Conservation (phyloP, 2,888 invertebrate genomes). For the Exephanes ischioxanthus region DNA sequence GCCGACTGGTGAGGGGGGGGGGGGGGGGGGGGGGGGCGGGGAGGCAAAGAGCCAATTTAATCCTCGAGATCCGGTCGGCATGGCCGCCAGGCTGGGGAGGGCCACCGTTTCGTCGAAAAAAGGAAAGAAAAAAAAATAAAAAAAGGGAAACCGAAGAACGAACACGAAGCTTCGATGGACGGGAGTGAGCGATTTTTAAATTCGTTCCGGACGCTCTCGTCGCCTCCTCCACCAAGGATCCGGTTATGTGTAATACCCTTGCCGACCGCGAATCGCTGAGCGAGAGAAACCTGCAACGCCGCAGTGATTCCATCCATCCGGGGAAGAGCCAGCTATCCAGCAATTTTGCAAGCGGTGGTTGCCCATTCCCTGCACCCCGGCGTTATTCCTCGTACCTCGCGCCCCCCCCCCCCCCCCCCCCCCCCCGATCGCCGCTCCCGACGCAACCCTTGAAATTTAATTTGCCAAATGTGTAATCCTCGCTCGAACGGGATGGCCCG, state of each 20-base stretch:
- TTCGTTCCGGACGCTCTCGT: slow-evolving; percentile 44
- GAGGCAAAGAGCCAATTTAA: slow-evolving; percentile 61
- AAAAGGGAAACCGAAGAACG: slow-evolving; percentile 38
- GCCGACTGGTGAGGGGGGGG: neutral
- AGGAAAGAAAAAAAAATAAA: slow-evolving; percentile 4
- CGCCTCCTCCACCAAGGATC: slow-evolving; percentile 38
- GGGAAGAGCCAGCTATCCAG: slow-evolving; percentile 12
- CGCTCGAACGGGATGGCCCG: neutral
- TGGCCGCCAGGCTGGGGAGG: slow-evolving; percentile 38
- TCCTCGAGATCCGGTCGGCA: slow-evolving; percentile 63
- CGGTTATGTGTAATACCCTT: slow-evolving; percentile 48
- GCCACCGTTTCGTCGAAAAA: slow-evolving; percentile 45
- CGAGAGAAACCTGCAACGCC: slow-evolving; percentile 32
- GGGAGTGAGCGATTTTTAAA: slow-evolving; percentile 51
- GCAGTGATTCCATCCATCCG: slow-evolving; percentile 51
- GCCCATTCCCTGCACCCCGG: neutral
- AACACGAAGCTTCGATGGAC: slow-evolving; percentile 49
- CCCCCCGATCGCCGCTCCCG: neutral
- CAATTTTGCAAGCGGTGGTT: slow-evolving; percentile 15
- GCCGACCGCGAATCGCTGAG: slow-evolving; percentile 19
- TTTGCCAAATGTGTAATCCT: slow-evolving; percentile 56
- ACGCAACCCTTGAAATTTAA: slow-evolving; percentile 34
- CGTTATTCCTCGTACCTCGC: neutral
- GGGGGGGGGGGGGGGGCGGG: slow-evolving; percentile 2
- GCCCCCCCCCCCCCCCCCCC: neutral